phyloP scores from a whole-genome alignment of 2,888 invertebrate genomes.

The Ochropleura plecta region DNA sequence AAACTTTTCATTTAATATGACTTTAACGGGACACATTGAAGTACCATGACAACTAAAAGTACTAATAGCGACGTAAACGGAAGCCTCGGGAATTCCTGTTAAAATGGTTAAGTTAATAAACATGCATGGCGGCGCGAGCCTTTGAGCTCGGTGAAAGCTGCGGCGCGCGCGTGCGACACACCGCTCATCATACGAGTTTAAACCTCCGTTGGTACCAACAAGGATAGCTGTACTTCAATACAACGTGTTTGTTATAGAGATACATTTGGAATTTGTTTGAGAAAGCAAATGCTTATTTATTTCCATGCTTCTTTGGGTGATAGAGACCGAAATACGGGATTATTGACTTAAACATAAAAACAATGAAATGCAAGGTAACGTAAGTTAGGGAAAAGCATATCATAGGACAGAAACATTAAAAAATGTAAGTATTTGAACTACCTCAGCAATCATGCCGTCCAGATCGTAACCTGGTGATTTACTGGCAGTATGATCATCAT shows the following conservation, averaged over 20 bases:
- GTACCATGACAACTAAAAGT: slow-evolving; percentile 73
- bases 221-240: slow-evolving; percentile 52
- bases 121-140: slow-evolving; percentile 84
- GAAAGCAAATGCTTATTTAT: background rate
- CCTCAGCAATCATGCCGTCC: background rate
- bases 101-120: slow-evolving; percentile 88
- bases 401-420: background rate
- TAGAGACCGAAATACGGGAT: background rate
- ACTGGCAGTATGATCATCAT: background rate
- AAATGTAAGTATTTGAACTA: background rate
- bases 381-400: background rate
- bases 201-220: slow-evolving; percentile 54
- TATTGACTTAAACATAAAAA: background rate
- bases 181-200: slow-evolving; percentile 73
- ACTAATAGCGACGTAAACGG: slow-evolving; percentile 81
- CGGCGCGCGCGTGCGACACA: slow-evolving; percentile 72
- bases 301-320: background rate
- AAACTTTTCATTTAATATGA: slow-evolving; percentile 58
- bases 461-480: background rate
- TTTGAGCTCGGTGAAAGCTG: slow-evolving; percentile 88
- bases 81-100: slow-evolving; percentile 83
- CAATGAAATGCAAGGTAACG: background rate
- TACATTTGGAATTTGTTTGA: slow-evolving; percentile 2
- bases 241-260: slow-evolving; percentile 17
- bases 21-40: slow-evolving; percentile 69